A percentile compares a stretch with the other conserved stretches of the same genome.
Conservation (phyloP, 2,797 vertebrate genomes). For the Chelmon rostratus region DNA sequence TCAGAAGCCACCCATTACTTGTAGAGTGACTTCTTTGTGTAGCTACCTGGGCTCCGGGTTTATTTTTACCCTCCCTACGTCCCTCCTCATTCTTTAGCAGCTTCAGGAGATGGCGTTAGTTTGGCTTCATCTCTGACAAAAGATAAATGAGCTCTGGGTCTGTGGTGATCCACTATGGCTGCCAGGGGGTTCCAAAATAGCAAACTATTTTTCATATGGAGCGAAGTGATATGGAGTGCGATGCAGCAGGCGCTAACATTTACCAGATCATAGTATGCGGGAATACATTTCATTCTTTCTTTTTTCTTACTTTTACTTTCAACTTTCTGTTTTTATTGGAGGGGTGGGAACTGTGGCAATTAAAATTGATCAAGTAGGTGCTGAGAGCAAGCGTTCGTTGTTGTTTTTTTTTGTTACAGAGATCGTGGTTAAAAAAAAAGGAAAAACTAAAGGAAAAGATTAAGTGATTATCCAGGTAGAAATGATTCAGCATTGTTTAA, state of each 20-base stretch:
- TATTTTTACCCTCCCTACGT: conserved; percentile 95
- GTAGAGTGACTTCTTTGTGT: conserved; percentile 89
- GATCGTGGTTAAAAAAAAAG: conserved; percentile 36
- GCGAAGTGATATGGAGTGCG: conserved; percentile 95
- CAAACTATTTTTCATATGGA: conserved; percentile 99
- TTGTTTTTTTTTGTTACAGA: conserved; percentile 17
- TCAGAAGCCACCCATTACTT: conserved; percentile 92
- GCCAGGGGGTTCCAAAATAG: conserved; percentile 99
- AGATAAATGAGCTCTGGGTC: conserved; percentile 99
- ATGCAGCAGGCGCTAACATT: conserved; percentile 96
- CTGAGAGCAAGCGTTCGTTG: conserved; percentile 31
- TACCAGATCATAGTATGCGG: conserved; percentile 89
- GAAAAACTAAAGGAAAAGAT: conserved; percentile 41
- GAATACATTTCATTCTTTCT: conserved; percentile 90
- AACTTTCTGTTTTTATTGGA: conserved; percentile 78
- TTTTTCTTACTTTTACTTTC: conserved; percentile 82
- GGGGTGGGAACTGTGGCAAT: conserved; percentile 66
- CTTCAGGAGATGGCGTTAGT: conserved; percentile 95
- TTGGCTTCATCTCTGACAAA: conserved; percentile 99
- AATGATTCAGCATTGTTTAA: conserved; percentile 65
- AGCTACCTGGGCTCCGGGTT: conserved; percentile 90
- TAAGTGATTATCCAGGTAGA: conserved; percentile 47
- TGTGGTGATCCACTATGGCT: conserved; percentile 97
- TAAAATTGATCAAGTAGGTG: conserved; percentile 66
- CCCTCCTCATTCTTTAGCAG: conserved; percentile 97